Conservation (phyloP, 2,888 invertebrate genomes). For the Aphodius sticticus region DNA sequence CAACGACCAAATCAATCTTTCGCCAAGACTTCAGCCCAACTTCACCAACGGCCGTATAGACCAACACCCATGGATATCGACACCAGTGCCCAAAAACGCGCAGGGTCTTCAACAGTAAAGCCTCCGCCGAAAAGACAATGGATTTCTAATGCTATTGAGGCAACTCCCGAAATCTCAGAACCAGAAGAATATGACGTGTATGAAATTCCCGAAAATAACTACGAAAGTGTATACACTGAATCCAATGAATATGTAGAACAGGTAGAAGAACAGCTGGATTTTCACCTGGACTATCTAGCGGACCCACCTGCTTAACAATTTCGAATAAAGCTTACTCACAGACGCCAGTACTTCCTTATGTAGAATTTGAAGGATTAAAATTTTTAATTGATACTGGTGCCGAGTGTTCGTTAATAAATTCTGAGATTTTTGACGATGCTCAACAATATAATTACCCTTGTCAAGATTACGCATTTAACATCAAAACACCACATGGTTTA, state of each 20-base stretch:
- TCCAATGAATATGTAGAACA: conserved; percentile 19
- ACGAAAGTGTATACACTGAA: conserved; percentile 17
- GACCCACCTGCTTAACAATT: conserved; percentile 11
- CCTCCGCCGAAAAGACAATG: conserved; percentile 21
- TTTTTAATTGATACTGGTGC: conserved; percentile 15
- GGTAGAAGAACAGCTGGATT: conserved; percentile 12
- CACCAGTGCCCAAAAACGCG: conserved; percentile 7
- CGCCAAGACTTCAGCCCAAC: not conserved
- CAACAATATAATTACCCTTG: conserved; percentile 19
- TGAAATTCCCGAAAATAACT: conserved; percentile 8
- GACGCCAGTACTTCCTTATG: conserved; percentile 14
- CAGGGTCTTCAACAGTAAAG: conserved; percentile 5
- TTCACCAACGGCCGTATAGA: not conserved
- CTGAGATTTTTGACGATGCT: conserved; percentile 13
- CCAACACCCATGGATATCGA: conserved; percentile 29
- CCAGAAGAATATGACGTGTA: conserved; percentile 15
- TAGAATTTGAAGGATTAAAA: conserved; percentile 22
- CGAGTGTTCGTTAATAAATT: conserved; percentile 19
- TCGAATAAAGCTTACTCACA: conserved; percentile 20
- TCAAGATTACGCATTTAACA: conserved; percentile 21
- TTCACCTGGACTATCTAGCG: not conserved
- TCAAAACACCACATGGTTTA: conserved; percentile 11
- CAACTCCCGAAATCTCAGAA: not conserved
- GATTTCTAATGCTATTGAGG: conserved; percentile 18
- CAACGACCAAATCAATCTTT: conserved; percentile 12